A percentile compares a stretch with the other conserved stretches of the same genome.
Conservation (phyloP, 2,888 invertebrate genomes). For the Latrodectus hesperus region DNA sequence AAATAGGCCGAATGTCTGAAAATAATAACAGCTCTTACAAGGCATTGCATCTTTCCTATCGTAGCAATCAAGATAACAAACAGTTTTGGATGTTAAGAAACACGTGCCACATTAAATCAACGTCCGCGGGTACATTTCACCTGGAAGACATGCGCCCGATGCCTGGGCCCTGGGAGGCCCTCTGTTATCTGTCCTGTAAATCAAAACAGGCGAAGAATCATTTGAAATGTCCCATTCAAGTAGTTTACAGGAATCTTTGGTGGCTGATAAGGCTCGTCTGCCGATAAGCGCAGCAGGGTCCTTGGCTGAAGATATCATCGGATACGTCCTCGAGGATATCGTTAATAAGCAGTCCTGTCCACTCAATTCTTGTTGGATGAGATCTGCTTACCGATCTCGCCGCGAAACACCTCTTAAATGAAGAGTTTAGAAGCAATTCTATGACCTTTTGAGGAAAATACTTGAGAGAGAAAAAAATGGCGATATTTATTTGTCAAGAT, state of each 20-base stretch:
- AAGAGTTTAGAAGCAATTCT: slow-evolving; percentile 5
- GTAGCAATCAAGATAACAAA: too few species aligned
- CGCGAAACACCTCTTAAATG: neutral
- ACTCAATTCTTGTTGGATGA: slow-evolving; percentile 20
- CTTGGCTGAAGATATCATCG: neutral
- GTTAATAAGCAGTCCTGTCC: slow-evolving; percentile 58
- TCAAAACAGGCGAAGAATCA: neutral
- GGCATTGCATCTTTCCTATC: too few species aligned
- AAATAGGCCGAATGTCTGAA: too few species aligned
- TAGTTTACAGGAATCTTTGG: neutral
- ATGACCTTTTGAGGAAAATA: neutral
- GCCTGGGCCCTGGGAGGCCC: slow-evolving; percentile 3
- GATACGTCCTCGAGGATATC: slow-evolving; percentile 2
- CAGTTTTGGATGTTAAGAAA: neutral
- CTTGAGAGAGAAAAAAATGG: neutral
- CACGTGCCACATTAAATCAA: slow-evolving; percentile 2
- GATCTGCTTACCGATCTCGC: neutral
- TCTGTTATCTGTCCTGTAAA: neutral
- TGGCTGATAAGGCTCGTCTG: neutral
- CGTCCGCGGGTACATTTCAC: neutral
- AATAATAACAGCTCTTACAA: too few species aligned
- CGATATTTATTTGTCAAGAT: neutral
- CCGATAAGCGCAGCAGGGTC: neutral
- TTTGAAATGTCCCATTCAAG: neutral
- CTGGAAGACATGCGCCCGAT: neutral